Conservation (phyloP, 2,797 vertebrate species). For the Neostethus bicornis region DNA sequence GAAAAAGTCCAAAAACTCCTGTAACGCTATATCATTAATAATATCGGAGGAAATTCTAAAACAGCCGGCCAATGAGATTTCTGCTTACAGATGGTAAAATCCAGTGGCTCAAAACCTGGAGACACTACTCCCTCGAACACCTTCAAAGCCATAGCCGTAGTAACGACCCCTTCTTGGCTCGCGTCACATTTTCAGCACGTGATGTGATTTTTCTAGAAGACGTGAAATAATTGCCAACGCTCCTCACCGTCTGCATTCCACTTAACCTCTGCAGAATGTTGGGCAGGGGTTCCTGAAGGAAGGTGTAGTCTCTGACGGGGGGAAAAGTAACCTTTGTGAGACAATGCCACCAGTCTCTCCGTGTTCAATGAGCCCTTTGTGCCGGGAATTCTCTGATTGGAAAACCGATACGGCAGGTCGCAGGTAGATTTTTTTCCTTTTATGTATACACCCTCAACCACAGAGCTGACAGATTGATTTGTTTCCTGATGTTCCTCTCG, state of each 20-base stretch:
- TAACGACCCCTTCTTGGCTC: not conserved
- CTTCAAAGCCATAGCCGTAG: not conserved
- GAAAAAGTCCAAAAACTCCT: too few relatives aligned
- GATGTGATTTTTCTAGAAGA: slow-evolving; percentile 13
- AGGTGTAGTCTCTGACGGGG: slow-evolving; percentile 71
- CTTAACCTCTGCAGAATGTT: slow-evolving; percentile 82
- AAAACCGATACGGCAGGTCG: slow-evolving; percentile 80
- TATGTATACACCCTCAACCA: slow-evolving; percentile 34
- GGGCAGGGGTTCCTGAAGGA: slow-evolving; percentile 63
- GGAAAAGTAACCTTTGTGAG: slow-evolving; percentile 83
- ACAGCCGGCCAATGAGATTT: too few relatives aligned
- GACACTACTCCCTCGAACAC: not conserved
- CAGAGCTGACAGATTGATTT: slow-evolving; percentile 44
- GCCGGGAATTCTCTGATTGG: slow-evolving; percentile 78
- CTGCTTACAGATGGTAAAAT: not conserved
- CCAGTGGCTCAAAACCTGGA: not conserved
- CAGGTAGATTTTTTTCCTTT: slow-evolving; percentile 66
- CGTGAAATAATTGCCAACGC: slow-evolving; percentile 41
- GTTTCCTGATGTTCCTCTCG: slow-evolving; percentile 38
- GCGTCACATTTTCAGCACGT: not conserved
- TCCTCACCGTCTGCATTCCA: slow-evolving; percentile 67
- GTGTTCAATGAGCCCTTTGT: slow-evolving; percentile 85
- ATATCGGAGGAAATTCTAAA: too few relatives aligned
- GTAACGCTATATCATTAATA: too few relatives aligned
- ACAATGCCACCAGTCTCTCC: slow-evolving; percentile 84